Evolutionary conservation across 2,113 vertebrate genomes (phyloP), one percentile per base, ranked within the genome.

Genomic region (Tupaia chinensis): DNA sequence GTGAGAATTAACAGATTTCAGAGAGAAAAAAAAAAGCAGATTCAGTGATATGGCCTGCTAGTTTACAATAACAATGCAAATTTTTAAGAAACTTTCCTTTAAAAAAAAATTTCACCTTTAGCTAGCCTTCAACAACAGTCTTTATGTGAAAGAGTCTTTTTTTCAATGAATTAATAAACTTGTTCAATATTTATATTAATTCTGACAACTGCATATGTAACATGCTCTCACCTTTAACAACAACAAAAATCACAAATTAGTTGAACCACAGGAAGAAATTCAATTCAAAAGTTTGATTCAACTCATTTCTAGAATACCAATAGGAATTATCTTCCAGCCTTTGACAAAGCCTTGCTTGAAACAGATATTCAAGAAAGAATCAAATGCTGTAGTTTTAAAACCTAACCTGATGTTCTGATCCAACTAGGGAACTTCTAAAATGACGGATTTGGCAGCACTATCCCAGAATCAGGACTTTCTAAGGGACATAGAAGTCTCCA

Each of bases 151-250:
- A 25, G 8, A 54, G 19, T n/a, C 84, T 88, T 89, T 72, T 94
- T 89, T 86, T 22, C 5, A 93, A 56, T 58, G 25, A 89, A 87
- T 58, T 3, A 73, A 74, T 86, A 34, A 89, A 93, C 8, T 29
- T 81, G 4, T 89, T 89, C 72, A 76, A 87, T 74, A 17, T 77
- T 93, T 79, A 73, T 34, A 91, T 85, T 88, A 86, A 96, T 63
- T 86, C 58, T 92, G 91, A 79, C n/a, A 78, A 23, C 14, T 82
- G 22, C 83, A 91, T 44, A 90, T 29, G 23, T 53, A 23, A n/a
- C 22, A 92, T 20, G 15, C 5, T 74, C 80, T 97, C 77, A 91
- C 19, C 86, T 85, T 61, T 32, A 81, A 69, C 34, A 34, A 29
- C 7, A 77, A 73, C 22, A 93, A 66, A 76, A 68, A 44, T 56